Evolutionary conservation across 92 coral and sea anemone genomes (phyloP), one percentile per base, ranked within the genome.

Genomic region (Actinostola sp.): DNA sequence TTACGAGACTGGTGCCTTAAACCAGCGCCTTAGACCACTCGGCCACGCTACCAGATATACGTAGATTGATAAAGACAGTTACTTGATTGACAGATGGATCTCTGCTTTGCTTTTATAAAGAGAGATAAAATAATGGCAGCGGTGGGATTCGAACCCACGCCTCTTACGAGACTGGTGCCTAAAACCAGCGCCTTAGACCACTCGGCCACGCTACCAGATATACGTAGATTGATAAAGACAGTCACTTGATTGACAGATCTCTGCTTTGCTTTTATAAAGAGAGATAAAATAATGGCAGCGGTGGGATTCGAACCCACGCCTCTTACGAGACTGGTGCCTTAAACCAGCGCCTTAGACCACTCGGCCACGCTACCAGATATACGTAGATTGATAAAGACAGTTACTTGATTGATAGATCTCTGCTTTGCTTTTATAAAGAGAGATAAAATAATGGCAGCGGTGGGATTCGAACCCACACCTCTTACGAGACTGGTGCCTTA

Each of bases 281-380:
- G n/a, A n/a, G n/a, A n/a, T n/a, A n/a, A n/a, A n/a, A n/a, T n/a
- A n/a, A n/a, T 92, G 97, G 97, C 98, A 93, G 98, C 98, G 98
- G 98, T 90, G 98, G 98, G 98, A 93, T 90, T 93, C 98, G 98
- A 93, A 93, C 98, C 98, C 98, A 90, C 97, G 98, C 96, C 98
- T 53, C 66, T 57, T 19, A 53, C 64, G 71, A 60, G 97, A 92
- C 97, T 92, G 97, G 96, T 92, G 97, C 97, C 97, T 92, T 90
- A 92, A 92, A 92, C 97, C 97, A 92, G 97, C 97, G 97, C 97
- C 97, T 92, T 92, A 89, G 97, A 92, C 97, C 97, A 84, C 97
- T 89, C 97, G 97, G 97, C 95, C 97, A 89, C 97, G 97, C 97
- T 89, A 92, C 97, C 97, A n/a, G n/a, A n/a, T n/a, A n/a, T n/a